These are phyloP conservation scores for Cerceris ruficornis DNA, from an alignment of 2,888 invertebrate species.

Conservation along the genomic window DNA sequence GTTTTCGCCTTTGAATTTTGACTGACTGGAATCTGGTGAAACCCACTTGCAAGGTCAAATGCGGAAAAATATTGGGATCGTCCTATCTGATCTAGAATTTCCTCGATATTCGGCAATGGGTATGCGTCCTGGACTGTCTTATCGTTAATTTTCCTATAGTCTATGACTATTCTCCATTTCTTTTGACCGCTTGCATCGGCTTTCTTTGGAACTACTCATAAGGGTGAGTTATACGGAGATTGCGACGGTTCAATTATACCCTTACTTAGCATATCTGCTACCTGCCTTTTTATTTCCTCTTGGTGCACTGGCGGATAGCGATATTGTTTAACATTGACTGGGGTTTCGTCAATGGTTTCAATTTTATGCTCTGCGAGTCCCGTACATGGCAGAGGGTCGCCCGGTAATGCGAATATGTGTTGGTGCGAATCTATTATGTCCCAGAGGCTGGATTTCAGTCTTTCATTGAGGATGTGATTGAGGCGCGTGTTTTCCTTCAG, in stretches of 20 bases:
- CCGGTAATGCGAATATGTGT: background rate
- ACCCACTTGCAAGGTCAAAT: background rate
- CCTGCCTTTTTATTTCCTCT: background rate
- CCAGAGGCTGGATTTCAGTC: background rate
- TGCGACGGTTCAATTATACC: background rate
- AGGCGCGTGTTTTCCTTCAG: background rate
- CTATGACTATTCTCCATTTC: conserved; percentile 45
- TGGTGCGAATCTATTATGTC: background rate
- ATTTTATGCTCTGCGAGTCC: background rate
- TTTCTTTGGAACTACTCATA: background rate
- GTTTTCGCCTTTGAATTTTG: conserved; percentile 1
- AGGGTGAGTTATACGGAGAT: background rate
- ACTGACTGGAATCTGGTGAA: background rate
- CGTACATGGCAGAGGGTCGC: background rate
- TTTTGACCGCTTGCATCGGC: conserved; percentile 27
- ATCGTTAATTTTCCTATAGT: conserved; percentile 34
- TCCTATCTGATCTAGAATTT: conserved; percentile 36
- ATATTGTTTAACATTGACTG: conserved; percentile 3
- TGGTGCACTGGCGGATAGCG: conserved; percentile 1
- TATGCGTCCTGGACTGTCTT: conserved; percentile 35
- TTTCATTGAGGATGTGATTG: background rate
- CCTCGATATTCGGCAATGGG: conserved; percentile 34
- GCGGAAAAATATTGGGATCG: conserved; percentile 6
- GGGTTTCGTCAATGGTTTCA: background rate
- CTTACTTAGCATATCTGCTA: background rate